Conservation (phyloP, 2,888 invertebrate species). For the Colostygia pectinataria region DNA sequence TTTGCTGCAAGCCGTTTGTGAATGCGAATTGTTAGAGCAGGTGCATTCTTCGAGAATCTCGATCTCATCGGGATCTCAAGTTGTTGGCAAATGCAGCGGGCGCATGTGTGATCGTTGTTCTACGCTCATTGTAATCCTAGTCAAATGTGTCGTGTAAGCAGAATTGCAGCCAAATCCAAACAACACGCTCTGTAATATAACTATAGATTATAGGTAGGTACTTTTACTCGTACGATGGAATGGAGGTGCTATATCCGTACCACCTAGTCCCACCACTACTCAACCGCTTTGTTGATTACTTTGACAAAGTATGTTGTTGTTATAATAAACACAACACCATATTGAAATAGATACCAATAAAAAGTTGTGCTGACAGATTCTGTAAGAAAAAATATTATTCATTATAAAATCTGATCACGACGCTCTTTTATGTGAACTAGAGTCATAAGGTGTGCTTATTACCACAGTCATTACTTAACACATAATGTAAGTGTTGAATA, state of each 20-base stretch:
- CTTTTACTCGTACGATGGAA: neutral
- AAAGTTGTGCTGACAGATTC: no score
- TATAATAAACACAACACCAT: no score
- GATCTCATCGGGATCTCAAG: conserved; percentile 57
- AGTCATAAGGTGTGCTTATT: no score
- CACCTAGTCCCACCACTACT: no score
- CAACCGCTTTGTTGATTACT: no score
- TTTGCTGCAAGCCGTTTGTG: conserved; percentile 10
- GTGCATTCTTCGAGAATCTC: conserved; percentile 54
- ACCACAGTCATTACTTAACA: no score
- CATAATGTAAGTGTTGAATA: no score
- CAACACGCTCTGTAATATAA: neutral
- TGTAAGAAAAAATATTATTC: no score
- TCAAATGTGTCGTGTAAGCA: conserved; percentile 69
- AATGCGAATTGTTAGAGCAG: conserved; percentile 33
- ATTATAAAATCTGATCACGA: no score
- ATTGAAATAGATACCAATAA: no score
- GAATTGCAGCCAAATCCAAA: conserved; percentile 44
- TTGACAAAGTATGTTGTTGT: no score
- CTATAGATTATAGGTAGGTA: neutral
- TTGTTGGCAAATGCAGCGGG: conserved; percentile 59
- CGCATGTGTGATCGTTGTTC: conserved; percentile 72
- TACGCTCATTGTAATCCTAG: conserved; percentile 58
- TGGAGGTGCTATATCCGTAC: neutral
- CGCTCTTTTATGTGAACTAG: no score